Percentiles rank a stretch among this genome's conserved stretches.
These are phyloP conservation scores for Botia kubotai DNA, from an alignment of 2,797 vertebrate genomes.

Conservation along the genomic window DNA sequence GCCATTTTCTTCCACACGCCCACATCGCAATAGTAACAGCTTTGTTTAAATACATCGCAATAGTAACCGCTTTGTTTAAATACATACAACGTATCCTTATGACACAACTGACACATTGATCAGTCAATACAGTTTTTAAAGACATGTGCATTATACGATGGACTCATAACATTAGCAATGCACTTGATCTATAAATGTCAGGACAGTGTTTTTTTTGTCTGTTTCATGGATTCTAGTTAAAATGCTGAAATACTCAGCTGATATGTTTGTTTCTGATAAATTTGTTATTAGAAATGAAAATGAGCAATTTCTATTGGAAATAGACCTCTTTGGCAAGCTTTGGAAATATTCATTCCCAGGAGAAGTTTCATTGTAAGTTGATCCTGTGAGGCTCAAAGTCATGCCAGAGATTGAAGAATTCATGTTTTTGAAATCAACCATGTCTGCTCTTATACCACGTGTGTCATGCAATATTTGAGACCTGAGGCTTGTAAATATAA, in stretches of 20 bases:
- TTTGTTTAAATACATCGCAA: not conserved
- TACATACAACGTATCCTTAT: not conserved
- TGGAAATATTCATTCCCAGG: slow-evolving; percentile 35
- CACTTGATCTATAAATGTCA: slow-evolving; percentile 1
- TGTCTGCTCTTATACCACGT: slow-evolving; percentile 16
- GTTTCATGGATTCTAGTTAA: not conserved
- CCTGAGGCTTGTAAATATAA: slow-evolving; percentile 49
- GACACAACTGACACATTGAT: not conserved
- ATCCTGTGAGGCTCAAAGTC: slow-evolving; percentile 12
- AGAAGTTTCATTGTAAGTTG: slow-evolving; percentile 44
- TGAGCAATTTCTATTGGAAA: slow-evolving; percentile 42
- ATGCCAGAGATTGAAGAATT: slow-evolving; percentile 34
- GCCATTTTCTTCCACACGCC: no score
- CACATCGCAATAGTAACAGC: not conserved
- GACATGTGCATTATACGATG: not conserved
- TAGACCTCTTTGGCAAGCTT: slow-evolving; percentile 48
- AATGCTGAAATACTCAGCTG: slow-evolving; percentile 1
- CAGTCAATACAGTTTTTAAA: not conserved
- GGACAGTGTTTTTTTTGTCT: not conserved
- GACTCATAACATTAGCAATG: not conserved
- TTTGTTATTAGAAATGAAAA: slow-evolving; percentile 47
- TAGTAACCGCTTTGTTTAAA: not conserved
- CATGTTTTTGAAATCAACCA: slow-evolving; percentile 36
- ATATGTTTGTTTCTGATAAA: slow-evolving; percentile 24
- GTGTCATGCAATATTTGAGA: slow-evolving; percentile 40